phyloP scores from a whole-genome alignment of 2,113 vertebrate genomes.

The Pholis gunnellus region DNA sequence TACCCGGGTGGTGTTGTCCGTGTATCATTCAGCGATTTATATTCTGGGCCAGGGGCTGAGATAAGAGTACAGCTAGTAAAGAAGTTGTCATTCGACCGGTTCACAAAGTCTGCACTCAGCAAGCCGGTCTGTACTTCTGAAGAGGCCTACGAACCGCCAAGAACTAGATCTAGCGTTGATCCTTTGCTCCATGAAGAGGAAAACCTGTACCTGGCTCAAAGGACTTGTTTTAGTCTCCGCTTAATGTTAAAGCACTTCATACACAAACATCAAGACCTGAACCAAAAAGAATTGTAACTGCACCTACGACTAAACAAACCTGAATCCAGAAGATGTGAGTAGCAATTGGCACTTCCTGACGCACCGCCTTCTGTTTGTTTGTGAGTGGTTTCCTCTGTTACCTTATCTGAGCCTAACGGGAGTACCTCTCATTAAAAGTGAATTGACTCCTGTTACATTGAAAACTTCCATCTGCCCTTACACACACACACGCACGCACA shows the following conservation, averaged over 20 bases:
- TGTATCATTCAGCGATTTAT: slow-evolving; percentile 9
- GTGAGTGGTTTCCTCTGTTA: slow-evolving; percentile 11
- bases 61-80: not conserved
- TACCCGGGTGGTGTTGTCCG: slow-evolving; percentile 4
- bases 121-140: not conserved
- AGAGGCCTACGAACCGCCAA: not conserved
- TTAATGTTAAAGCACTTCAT: not conserved
- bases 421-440: slow-evolving; percentile 41
- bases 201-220: not conserved
- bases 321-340: not conserved
- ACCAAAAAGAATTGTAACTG: not conserved
- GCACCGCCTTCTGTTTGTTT: not conserved
- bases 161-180: not conserved
- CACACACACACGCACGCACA: too few species aligned
- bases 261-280: not conserved
- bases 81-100: not conserved
- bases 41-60: not conserved
- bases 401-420: not conserved
- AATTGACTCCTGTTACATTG: slow-evolving; percentile 9
- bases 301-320: not conserved
- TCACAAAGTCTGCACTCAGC: not conserved
- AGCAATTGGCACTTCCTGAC: not conserved
- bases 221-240: not conserved
- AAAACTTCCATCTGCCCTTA: not conserved
- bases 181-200: not conserved